Percentiles rank a stretch among this genome's conserved stretches.
phyloP scores from a whole-genome alignment of 1,140 invertebrate genomes.

The Drosophila nasuta region DNA sequence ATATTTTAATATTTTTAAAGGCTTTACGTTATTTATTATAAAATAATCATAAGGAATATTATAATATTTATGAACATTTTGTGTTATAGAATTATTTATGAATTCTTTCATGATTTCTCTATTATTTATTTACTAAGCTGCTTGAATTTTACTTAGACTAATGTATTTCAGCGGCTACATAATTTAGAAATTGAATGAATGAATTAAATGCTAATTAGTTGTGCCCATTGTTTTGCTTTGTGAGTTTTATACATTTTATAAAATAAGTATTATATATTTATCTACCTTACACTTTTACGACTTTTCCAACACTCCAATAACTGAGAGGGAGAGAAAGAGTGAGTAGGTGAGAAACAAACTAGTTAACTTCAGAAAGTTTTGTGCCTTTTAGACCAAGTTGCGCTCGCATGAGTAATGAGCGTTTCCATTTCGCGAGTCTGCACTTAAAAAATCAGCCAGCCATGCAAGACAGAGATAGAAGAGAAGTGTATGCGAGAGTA shows the following conservation, averaged over 20 bases:
- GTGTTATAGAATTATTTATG: too few species aligned
- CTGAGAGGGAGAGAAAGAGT: not conserved
- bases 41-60: too few species aligned
- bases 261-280: conserved; percentile 2
- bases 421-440: conserved; percentile 50
- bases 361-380: conserved; percentile 50
- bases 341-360: conserved; percentile 21
- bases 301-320: not conserved
- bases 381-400: conserved; percentile 28
- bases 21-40: too few species aligned
- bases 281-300: conserved; percentile 8
- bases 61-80: too few species aligned
- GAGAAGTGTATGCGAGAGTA: not conserved
- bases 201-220: not conserved
- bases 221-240: conserved; percentile 1
- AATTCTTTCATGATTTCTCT: too few species aligned
- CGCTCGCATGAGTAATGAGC: conserved; percentile 53
- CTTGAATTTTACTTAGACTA: not conserved
- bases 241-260: not conserved
- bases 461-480: conserved; percentile 13
- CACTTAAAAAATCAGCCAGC: conserved; percentile 48
- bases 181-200: not conserved
- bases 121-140: too few species aligned
- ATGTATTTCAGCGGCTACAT: not conserved
- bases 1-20: too few species aligned